phyloP scores from a whole-genome alignment of 2,113 vertebrate genomes.

The Scomber scombrus region DNA sequence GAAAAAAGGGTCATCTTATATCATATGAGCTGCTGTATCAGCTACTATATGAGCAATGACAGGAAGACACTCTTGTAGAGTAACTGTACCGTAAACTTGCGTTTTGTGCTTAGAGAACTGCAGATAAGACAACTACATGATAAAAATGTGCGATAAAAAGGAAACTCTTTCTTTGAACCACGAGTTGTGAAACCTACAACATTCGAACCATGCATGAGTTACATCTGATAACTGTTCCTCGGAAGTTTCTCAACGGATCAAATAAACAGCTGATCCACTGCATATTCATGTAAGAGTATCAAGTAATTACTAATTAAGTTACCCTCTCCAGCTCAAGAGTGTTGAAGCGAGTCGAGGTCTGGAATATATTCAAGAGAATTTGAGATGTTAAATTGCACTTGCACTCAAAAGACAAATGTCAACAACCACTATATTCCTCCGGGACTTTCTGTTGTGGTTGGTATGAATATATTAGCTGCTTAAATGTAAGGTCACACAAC shows the following conservation, averaged over 20 bases:
- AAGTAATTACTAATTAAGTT: neutral
- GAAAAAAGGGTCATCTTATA: no score
- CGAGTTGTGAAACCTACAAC: conserved; percentile 3
- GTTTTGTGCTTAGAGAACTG: conserved; percentile 53
- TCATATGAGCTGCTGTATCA: no score
- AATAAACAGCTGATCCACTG: neutral
- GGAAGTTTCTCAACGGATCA: neutral
- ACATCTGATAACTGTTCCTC: neutral
- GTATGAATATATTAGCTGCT: conserved; percentile 15
- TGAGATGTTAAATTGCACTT: conserved; percentile 23
- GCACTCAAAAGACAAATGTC: conserved; percentile 50
- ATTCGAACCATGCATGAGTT: neutral
- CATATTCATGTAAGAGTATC: neutral
- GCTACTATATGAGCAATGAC: neutral
- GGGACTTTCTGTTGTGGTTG: conserved; percentile 43
- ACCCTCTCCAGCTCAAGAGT: neutral
- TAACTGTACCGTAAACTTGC: conserved; percentile 31
- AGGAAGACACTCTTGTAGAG: conserved; percentile 19
- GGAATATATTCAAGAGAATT: conserved; percentile 20
- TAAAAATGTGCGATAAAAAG: conserved; percentile 45
- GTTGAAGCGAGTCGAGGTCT: neutral
- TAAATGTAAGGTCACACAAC: conserved; percentile 4
- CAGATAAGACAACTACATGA: conserved; percentile 54
- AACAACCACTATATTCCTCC: conserved; percentile 31
- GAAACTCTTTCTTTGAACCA: conserved; percentile 21